Base-by-base conservation (phyloP, 2,113 vertebrate genomes). In the Osmerus eperlanus region DNA sequence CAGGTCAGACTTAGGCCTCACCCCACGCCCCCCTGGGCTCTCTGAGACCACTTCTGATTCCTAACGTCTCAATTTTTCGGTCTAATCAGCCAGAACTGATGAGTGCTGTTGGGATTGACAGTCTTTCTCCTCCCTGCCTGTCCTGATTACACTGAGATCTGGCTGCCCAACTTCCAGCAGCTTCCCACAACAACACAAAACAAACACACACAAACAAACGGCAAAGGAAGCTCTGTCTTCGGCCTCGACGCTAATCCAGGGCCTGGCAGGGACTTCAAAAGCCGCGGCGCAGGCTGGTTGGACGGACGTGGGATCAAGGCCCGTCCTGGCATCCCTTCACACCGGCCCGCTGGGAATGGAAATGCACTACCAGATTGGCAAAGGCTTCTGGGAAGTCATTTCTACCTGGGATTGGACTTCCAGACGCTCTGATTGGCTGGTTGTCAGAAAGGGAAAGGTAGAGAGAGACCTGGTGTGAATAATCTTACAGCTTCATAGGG, bases 221-320 rank as follows among this genome's bases (percentile, higher is more conserved):
- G 68, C 69, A 75, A 71, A 29, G 70, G 77, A 76, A 23, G 51
- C 52, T 65, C 13, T 70, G 63, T 70, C 52, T 74, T 47, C 3
- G 3, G 54, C 56, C 67, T 67, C 11, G 61, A 74, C 72, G 74
- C 66, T 79, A 52, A 77, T 72, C 72, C 54, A 11, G 60, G 28
- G 29, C 66, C 71, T 80, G 78, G 67, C 81, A 65, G 68, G 28
- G 13, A 51, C 73, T 74, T 77, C 67, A 80, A 78, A 84, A 65
- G 67, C 28, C 63, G 15, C 56, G 23, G 47, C 0, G 8, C 65
- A 69, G 64, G 63, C 32, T 65, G 41, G 7, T 47, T 2, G 1
- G 25, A 29, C 16, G 58, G 52, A 53, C 62, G 21, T 28, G 19
- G 59, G 71, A 25, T 65, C 28, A 41, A 67, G 29, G 52, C 29